A percentile compares a stretch with the other conserved stretches of the same genome.
phyloP scores from a whole-genome alignment of 1,140 invertebrate species.

The Tachypleus tridentatus region DNA sequence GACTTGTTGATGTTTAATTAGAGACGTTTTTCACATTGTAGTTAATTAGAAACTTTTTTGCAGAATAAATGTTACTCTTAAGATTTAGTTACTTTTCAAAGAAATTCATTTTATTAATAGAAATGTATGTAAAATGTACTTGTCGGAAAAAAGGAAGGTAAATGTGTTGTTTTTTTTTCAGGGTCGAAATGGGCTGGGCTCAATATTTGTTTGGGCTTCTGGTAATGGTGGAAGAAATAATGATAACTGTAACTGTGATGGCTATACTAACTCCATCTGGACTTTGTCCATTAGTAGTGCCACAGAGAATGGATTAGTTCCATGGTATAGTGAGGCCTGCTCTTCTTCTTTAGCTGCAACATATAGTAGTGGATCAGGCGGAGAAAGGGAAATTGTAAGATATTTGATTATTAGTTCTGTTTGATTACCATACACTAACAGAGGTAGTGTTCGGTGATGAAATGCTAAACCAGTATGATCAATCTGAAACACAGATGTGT shows the following conservation, averaged over 20 bases:
- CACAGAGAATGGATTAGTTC: constrained; percentile 80
- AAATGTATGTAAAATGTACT: too few relatives aligned
- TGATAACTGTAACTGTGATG: constrained; percentile 99
- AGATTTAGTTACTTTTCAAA: too few relatives aligned
- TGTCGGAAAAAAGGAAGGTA: background rate
- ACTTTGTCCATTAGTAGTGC: constrained; percentile 94
- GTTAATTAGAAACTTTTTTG: too few relatives aligned
- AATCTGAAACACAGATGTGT: too few relatives aligned
- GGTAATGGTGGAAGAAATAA: constrained; percentile 83
- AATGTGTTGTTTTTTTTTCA: constrained; percentile 2
- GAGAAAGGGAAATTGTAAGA: constrained; percentile 52
- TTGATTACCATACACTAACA: too few relatives aligned
- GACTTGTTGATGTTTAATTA: too few relatives aligned
- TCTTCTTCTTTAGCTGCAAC: constrained; percentile 92
- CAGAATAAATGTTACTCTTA: too few relatives aligned
- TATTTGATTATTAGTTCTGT: too few relatives aligned
- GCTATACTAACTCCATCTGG: constrained; percentile 98
- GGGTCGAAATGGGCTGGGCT: constrained; percentile 88
- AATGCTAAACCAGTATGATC: too few relatives aligned
- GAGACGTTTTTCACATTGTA: too few relatives aligned
- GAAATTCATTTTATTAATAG: too few relatives aligned
- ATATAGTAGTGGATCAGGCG: constrained; percentile 80
- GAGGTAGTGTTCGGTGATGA: too few relatives aligned
- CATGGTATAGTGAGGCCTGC: constrained; percentile 91
- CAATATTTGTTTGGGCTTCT: constrained; percentile 98